Conservation (phyloP, 2,797 vertebrate species). For the Bufotes viridis region DNA sequence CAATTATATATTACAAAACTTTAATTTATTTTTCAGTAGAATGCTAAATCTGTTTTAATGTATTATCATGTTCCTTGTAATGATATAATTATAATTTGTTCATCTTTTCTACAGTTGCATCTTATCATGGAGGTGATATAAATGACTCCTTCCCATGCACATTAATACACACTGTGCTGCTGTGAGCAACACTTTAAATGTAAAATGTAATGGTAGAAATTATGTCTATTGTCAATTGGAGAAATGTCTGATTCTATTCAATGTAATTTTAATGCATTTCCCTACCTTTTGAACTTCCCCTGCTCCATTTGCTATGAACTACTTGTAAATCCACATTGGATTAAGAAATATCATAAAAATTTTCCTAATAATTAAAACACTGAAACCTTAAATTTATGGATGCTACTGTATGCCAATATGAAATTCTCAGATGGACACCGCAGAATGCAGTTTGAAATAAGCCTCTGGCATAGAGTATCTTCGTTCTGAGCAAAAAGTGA, state of each 20-base stretch:
- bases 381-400: neutral
- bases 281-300: neutral
- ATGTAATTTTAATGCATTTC: slow-evolving; percentile 29
- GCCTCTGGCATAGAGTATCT: too few relatives aligned
- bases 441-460: too few relatives aligned
- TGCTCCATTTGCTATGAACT: slow-evolving; percentile 2
- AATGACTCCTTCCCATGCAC: neutral
- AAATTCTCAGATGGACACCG: too few relatives aligned
- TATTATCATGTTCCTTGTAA: neutral
- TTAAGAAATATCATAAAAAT: neutral
- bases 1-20: neutral
- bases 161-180: slow-evolving; percentile 5
- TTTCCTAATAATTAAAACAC: neutral
- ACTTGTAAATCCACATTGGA: neutral
- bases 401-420: too few relatives aligned
- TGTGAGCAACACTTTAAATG: neutral
- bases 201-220: neutral
- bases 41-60: slow-evolving; percentile 9
- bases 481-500: too few relatives aligned
- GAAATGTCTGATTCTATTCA: neutral
- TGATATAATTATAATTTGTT: slow-evolving; percentile 11
- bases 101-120: neutral
- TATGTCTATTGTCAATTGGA: slow-evolving; percentile 9
- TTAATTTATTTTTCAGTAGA: slow-evolving; percentile 3
- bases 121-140: slow-evolving; percentile 16